Evolutionary conservation across 2,797 vertebrate genomes (phyloP), one percentile per base, ranked within the genome.

Genomic region (Chrysocyon brachyurus): DNA sequence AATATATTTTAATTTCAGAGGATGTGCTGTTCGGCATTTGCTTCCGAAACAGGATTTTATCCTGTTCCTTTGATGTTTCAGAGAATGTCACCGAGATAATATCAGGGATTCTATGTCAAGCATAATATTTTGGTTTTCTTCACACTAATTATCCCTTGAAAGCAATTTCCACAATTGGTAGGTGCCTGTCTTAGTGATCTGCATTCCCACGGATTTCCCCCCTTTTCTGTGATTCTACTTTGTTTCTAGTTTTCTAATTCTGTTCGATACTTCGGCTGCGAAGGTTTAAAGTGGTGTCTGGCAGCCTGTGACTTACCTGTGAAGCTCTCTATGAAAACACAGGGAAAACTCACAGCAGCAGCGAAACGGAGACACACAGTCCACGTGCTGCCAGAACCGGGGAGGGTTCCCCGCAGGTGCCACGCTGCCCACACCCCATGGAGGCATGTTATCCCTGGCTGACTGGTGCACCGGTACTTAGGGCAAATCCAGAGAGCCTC

Each of bases 61-160:
- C 56, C 28, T 56, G 28, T 33, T 96, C 52, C 78, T 68, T 63
- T 66, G 3, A 92, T 56, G 66, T 79, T 94, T 96, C 66, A 77
- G 61, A 75, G 90, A 96, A 95, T 92, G 79, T 91, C 73, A 68
- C 75, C 36, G 36, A 81, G 77, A 81, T 95, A 91, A 59, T 40
- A 77, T 40, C 36, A 17, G 9, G 11, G 83, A 64, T 83, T 59
- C 61, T 46, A 75, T 16, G 49, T 81, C 72, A 79, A 88, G 64
- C 21, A 40, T 24, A 92, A 59, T 40, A 79, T 95, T 95, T 92
- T 85, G 17, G 61, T 85, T 90, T 87, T 46, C 21, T 2, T 49
- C 68, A 68, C 6, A 11, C 96, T 68, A 61, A 46, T 75, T 90
- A 72, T n/a, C 49, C 52, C 57, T 54, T 68, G 66, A 90, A 72